phyloP scores from a whole-genome alignment of 37 sponge, comb jelly and placozoan species.

The Eunapius fragilis region DNA sequence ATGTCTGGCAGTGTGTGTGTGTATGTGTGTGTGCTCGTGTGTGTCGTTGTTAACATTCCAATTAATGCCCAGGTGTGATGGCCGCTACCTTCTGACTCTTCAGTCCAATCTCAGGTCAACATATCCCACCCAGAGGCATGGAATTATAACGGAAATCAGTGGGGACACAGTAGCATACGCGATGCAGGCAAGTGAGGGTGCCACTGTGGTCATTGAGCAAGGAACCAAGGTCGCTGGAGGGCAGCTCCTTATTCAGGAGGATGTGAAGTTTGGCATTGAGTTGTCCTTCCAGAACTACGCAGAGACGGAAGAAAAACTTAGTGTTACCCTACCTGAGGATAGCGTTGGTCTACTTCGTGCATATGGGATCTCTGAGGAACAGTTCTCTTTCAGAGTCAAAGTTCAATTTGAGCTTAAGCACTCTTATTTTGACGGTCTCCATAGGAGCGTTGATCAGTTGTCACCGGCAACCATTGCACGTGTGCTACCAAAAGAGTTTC shows the following conservation, averaged over 20 bases:
- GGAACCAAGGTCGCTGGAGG: neutral
- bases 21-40: neutral
- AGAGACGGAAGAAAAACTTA: neutral
- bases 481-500: neutral
- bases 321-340: neutral
- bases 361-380: neutral
- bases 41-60: neutral
- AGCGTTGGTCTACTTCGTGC: neutral
- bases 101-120: no score
- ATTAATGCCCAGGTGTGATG: no score
- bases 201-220: neutral
- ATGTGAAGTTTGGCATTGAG: neutral
- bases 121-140: no score
- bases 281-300: neutral
- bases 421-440: neutral
- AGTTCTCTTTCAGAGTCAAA: neutral
- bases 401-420: neutral
- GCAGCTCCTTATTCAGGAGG: neutral
- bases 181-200: neutral
- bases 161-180: neutral
- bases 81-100: no score
- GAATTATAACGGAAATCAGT: neutral
- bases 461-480: neutral
- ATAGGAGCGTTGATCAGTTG: neutral
- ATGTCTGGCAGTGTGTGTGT: neutral